Percentiles rank a stretch among this genome's conserved stretches.
These are phyloP conservation scores for Phthorimaea operculella DNA, from an alignment of 1,140 invertebrate genomes.

Conservation along the genomic window DNA sequence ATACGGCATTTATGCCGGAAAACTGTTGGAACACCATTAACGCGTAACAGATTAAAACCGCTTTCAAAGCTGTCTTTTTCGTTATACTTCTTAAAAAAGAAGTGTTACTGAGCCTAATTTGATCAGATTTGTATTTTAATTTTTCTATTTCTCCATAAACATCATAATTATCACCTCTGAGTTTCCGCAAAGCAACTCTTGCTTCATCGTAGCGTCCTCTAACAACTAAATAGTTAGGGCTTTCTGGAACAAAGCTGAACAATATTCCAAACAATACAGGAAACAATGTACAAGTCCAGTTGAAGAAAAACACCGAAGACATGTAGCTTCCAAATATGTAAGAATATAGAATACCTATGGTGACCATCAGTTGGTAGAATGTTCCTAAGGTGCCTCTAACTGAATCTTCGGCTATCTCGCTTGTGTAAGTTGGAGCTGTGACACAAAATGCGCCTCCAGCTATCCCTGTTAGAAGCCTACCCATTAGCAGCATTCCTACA, in stretches of 20 bases:
- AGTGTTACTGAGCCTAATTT: slow-evolving; percentile 59
- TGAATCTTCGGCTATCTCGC: slow-evolving; percentile 82
- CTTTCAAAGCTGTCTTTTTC: slow-evolving; percentile 73
- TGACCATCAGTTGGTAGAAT: slow-evolving; percentile 82
- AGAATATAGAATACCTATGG: slow-evolving; percentile 76
- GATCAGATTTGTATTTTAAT: slow-evolving; percentile 71
- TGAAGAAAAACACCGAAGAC: slow-evolving; percentile 70
- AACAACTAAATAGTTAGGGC: slow-evolving; percentile 72
- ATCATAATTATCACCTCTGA: slow-evolving; percentile 76
- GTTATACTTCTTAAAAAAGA: slow-evolving; percentile 70
- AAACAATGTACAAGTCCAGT: slow-evolving; percentile 73
- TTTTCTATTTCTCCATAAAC: slow-evolving; percentile 71
- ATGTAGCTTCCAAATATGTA: slow-evolving; percentile 74
- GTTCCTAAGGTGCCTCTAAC: slow-evolving; percentile 83
- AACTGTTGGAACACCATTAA: slow-evolving; percentile 90
- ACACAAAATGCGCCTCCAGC: slow-evolving; percentile 81
- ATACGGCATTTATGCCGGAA: slow-evolving; percentile 86
- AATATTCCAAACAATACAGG: slow-evolving; percentile 74
- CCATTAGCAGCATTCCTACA: slow-evolving; percentile 75
- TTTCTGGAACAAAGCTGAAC: slow-evolving; percentile 85
- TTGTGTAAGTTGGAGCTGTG: slow-evolving; percentile 82
- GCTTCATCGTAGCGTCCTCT: slow-evolving; percentile 74
- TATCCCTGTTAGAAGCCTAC: slow-evolving; percentile 80
- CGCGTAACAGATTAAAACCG: slow-evolving; percentile 77
- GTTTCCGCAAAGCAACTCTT: slow-evolving; percentile 70